Evolutionary conservation across 2,113 vertebrate genomes (phyloP).

Genomic region (Neotragus pygmaeus): DNA sequence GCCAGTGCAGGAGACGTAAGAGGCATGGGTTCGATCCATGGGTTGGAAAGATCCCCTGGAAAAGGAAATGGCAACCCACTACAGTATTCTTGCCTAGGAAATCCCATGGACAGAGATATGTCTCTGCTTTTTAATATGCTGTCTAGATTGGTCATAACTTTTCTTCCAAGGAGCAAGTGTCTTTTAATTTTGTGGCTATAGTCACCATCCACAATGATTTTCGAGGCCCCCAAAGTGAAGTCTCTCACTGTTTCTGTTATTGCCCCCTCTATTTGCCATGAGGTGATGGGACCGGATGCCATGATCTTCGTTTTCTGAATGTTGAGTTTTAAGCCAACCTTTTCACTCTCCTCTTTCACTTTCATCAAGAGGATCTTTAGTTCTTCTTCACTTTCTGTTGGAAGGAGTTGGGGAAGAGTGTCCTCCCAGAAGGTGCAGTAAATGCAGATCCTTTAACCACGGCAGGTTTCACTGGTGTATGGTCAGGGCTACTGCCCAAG

Average conservation of each 20-base stretch:
- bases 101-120: background rate
- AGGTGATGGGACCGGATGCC: background rate
- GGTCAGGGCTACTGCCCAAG: background rate
- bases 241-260: background rate
- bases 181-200: background rate
- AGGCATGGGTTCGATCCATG: fast-evolving
- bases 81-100: background rate
- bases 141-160: background rate
- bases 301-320: background rate
- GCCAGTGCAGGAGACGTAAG: background rate
- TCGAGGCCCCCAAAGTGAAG: fast-evolving
- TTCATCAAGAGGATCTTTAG: background rate
- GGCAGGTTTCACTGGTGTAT: background rate
- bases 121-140: background rate
- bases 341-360: background rate
- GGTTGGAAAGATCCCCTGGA: background rate
- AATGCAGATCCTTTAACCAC: background rate
- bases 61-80: background rate
- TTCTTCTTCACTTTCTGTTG: background rate
- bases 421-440: background rate
- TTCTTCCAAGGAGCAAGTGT: background rate
- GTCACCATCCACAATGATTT: background rate
- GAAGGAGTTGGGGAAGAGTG: background rate
- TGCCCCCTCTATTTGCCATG: background rate
- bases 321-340: background rate